These are phyloP conservation scores for Eptatretus burgeri DNA, from an alignment of 2,113 vertebrate genomes.

Conservation along the genomic window DNA sequence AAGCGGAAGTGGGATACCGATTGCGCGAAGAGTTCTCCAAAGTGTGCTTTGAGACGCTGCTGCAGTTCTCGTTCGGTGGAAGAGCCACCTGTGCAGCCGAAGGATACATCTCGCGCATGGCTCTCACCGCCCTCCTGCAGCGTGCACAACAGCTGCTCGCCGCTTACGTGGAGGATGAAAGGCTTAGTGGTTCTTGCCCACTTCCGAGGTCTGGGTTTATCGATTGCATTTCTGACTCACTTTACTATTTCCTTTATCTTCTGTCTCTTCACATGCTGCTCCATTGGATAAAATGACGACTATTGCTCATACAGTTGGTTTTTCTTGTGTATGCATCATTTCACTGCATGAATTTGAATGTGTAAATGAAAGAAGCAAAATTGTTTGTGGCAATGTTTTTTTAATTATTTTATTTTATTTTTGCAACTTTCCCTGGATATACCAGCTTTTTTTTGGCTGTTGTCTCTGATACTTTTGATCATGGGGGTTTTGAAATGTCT, in stretches of 20 bases:
- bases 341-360: too few species aligned
- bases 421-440: too few species aligned
- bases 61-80: constrained; percentile 97
- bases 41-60: constrained; percentile 87
- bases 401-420: too few species aligned
- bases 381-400: too few species aligned
- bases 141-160: constrained; percentile 69
- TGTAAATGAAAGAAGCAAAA: too few species aligned
- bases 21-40: constrained; percentile 96
- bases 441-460: too few species aligned
- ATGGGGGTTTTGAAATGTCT: too few species aligned
- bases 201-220: constrained; percentile 40
- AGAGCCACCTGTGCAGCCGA: constrained; percentile 82
- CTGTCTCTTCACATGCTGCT: too few species aligned
- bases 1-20: constrained; percentile 81
- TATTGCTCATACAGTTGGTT: too few species aligned
- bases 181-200: constrained; percentile 75
- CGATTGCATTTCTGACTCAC: neutral
- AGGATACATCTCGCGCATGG: constrained; percentile 94
- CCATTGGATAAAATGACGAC: too few species aligned
- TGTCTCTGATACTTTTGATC: too few species aligned
- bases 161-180: constrained; percentile 75
- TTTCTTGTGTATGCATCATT: neutral
- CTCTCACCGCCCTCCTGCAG: constrained; percentile 69
- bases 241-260: too few species aligned